Evolutionary conservation across 2,888 invertebrate genomes (phyloP).

Genomic region (Agonopterix heracliana): DNA sequence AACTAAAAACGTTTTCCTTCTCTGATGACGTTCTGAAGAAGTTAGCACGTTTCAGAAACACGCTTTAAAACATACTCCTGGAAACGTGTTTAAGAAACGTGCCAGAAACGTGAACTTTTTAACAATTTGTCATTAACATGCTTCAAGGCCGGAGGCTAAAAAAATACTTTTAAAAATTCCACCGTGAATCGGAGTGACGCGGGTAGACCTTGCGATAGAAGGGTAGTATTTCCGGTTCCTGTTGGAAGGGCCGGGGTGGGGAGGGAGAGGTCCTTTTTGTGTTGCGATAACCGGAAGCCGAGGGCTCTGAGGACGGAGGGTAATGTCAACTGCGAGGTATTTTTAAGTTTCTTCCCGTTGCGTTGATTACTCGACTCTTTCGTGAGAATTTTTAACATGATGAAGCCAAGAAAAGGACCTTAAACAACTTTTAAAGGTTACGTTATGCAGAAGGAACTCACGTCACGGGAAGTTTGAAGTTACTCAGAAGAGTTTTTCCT

Average conservation of each 20-base stretch:
- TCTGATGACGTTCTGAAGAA: too few relatives aligned
- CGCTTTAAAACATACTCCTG: too few relatives aligned
- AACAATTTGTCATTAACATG: conserved; percentile 36
- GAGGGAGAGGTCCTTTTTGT: conserved; percentile 54
- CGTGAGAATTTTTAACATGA: conserved; percentile 25
- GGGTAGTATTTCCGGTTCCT: conserved; percentile 73
- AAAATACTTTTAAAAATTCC: conserved; percentile 48
- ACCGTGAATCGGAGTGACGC: conserved; percentile 49
- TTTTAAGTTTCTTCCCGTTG: conserved; percentile 64
- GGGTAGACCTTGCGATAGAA: conserved; percentile 72
- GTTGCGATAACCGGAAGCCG: conserved; percentile 74
- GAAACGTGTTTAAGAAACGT: too few relatives aligned
- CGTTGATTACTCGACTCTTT: conserved; percentile 50
- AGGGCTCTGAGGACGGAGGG: conserved; percentile 70
- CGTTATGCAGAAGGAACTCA: too few relatives aligned
- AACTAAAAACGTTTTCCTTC: too few relatives aligned
- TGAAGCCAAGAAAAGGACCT: not conserved
- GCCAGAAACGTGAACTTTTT: not conserved
- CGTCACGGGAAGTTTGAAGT: too few relatives aligned
- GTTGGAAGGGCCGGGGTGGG: conserved; percentile 26
- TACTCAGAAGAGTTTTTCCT: too few relatives aligned
- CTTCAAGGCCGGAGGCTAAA: conserved; percentile 45
- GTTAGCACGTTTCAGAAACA: too few relatives aligned
- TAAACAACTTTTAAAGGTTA: not conserved
- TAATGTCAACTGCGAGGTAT: conserved; percentile 70